A percentile compares a stretch with the other conserved stretches of the same genome.
Evolutionary conservation across 1,140 invertebrate species (phyloP).

Genomic region (Linepithema humile): DNA sequence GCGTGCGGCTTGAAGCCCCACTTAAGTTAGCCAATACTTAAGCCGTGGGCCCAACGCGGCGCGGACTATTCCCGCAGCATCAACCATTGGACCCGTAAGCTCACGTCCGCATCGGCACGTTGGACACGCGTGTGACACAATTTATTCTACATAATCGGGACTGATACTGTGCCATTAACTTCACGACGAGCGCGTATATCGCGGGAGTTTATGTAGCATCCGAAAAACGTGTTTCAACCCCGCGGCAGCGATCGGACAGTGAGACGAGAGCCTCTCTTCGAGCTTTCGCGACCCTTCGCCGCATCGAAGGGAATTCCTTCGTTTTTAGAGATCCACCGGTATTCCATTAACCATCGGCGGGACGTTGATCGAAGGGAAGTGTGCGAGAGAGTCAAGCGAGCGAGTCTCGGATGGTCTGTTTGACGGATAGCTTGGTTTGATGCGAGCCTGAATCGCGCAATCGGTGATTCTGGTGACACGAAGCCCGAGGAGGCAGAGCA

Average conservation of each 20-base stretch:
- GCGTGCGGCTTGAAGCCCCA: conserved; percentile 73
- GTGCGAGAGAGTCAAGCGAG: not conserved
- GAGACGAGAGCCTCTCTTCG: too few species aligned
- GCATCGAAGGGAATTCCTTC: not conserved
- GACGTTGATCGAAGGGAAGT: not conserved
- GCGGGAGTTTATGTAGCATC: too few species aligned
- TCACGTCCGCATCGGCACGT: conserved; percentile 62
- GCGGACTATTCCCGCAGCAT: conserved; percentile 83
- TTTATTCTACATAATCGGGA: too few species aligned
- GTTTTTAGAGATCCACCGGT: not conserved
- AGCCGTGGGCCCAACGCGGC: conserved; percentile 75
- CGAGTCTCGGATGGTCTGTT: conserved; percentile 1
- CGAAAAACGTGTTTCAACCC: not conserved
- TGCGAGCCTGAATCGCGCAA: conserved; percentile 2
- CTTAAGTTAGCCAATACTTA: conserved; percentile 82
- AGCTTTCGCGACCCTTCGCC: not conserved
- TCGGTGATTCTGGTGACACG: conserved; percentile 11
- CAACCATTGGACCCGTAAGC: conserved; percentile 77
- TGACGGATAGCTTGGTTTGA: conserved; percentile 24
- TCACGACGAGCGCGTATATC: too few species aligned
- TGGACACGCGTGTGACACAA: conserved; percentile 68
- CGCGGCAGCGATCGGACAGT: too few species aligned
- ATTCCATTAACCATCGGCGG: not conserved
- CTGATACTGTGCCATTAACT: too few species aligned
- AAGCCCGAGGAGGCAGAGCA: not conserved